Evolutionary conservation across 2,888 invertebrate genomes (phyloP), one percentile per base, ranked within the genome.

Genomic region (Protula sp.): DNA sequence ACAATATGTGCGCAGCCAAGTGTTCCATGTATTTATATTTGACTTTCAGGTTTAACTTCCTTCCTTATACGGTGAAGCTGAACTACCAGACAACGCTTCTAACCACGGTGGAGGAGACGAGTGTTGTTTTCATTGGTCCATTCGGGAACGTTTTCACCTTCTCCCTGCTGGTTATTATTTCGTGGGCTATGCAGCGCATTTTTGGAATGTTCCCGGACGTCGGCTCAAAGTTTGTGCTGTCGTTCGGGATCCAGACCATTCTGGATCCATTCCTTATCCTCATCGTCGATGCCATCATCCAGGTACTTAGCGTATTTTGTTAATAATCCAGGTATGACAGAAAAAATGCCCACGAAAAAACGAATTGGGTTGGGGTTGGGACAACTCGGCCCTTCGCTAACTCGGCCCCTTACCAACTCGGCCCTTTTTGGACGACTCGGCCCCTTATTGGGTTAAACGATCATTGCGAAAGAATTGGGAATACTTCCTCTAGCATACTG

Each of bases 21-120:
- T n/a, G n/a, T n/a, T n/a, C n/a, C n/a, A n/a, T n/a, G n/a, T n/a
- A n/a, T n/a, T n/a, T n/a, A 38, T 38, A 19, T 38, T 19, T 38
- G 9, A 9, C 38, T 57, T 65, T 14, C 66, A 78, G 78, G 64
- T 77, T 77, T 63, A 72, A 75, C 61, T 77, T 77, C 64, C 69
- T 73, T 22, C 72, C 77, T 0, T 75, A 78, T 72, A 77, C 78
- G 0, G 77, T 78, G n/a, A 72, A 73, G 60, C 65, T 79, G 59
- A 78, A 78, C 72, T 79, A 79, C 68, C 78, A 79, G 65, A 64
- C 65, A 24, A 73, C 76, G 0, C 67, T 79, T 51, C 68, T 79
- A 62, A 56, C 64, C 5, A 70, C 72, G 1, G 60, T 69, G 30
- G 72, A 79, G 60, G 77, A 78, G 65, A 75, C 77, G 2, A 72